These are phyloP conservation scores for Mastomys natalensis DNA, from an alignment of 2,113 vertebrate species.

Conservation along the genomic window DNA sequence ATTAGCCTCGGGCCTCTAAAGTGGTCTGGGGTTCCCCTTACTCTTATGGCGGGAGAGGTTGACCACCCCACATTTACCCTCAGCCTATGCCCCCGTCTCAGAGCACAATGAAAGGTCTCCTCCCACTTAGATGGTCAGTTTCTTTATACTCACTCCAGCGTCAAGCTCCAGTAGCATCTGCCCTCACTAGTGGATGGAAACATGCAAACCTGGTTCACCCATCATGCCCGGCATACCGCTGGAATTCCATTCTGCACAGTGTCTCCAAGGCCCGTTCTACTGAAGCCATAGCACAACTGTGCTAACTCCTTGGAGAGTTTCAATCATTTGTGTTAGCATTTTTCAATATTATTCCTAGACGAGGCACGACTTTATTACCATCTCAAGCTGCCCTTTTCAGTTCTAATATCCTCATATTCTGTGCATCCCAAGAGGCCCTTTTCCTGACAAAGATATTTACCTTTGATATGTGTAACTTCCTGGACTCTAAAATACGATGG, in stretches of 20 bases:
- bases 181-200: background rate
- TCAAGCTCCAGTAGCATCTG: background rate
- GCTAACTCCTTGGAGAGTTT: slow-evolving; percentile 33
- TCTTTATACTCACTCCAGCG: background rate
- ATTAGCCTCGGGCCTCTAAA: background rate
- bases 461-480: slow-evolving; percentile 68
- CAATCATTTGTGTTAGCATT: slow-evolving; percentile 59
- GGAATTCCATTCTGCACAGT: background rate
- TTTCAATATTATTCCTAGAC: slow-evolving; percentile 67
- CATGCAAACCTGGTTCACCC: no score
- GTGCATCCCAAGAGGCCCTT: slow-evolving; percentile 56
- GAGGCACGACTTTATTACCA: slow-evolving; percentile 69
- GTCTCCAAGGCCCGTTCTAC: background rate
- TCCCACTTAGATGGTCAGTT: background rate
- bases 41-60: background rate
- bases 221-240: background rate
- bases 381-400: slow-evolving; percentile 73
- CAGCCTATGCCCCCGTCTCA: background rate
- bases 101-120: background rate
- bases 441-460: slow-evolving; percentile 76
- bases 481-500: slow-evolving; percentile 59
- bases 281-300: background rate
- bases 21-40: background rate
- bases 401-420: slow-evolving; percentile 69
- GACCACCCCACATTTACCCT: background rate